Evolutionary conservation across 2,113 vertebrate species (phyloP), one percentile per base, ranked within the genome.

Genomic region (Dipodomys spectabilis): DNA sequence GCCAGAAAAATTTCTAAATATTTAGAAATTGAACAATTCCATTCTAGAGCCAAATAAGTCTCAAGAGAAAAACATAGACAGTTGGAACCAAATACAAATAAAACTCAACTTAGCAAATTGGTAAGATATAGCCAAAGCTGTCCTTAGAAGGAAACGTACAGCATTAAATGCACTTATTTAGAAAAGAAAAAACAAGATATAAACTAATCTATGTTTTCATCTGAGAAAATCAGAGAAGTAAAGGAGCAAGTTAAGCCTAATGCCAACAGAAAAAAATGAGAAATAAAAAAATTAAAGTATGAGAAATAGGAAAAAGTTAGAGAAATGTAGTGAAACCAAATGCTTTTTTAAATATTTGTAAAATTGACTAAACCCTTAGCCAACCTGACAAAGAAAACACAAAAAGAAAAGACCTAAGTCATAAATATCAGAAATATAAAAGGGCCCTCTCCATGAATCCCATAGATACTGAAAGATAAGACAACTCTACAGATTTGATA

Each of bases 201-300:
- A 86, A 73, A 49, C 79, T 15, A 86, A 82, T 77, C 13, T 45
- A 35, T 67, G 30, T 11, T 60, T 73, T 32, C 16, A 82, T 30
- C 86, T 69, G 72, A 82, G 53, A 60, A 82, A 90, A 69, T 32
- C 20, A 73, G 15, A 82, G 39, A 10, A 65, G 80, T 57, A 81
- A 27, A 28, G 44, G 28, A 86, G 5, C 73, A 28, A 69, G 3
- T 68, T 62, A 78, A 79, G 77, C 2, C 45, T 68, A 45, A 32
- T 0, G 49, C n/a, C n/a, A 82, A 65, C 68, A 88, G 53, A 86
- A 90, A 81, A 92, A 92, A 91, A 49, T 4, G n/a, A 78, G 30
- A 7, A 1, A 72, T 44, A 89, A 86, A 90, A 64, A 81, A 68
- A 77, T 44, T 25, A 62, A 69, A 80, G 32, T 39, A 72, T 23